Evolutionary conservation across 2,888 invertebrate genomes (phyloP), one percentile per base, ranked within the genome.

Genomic region (Colostygia pectinataria): DNA sequence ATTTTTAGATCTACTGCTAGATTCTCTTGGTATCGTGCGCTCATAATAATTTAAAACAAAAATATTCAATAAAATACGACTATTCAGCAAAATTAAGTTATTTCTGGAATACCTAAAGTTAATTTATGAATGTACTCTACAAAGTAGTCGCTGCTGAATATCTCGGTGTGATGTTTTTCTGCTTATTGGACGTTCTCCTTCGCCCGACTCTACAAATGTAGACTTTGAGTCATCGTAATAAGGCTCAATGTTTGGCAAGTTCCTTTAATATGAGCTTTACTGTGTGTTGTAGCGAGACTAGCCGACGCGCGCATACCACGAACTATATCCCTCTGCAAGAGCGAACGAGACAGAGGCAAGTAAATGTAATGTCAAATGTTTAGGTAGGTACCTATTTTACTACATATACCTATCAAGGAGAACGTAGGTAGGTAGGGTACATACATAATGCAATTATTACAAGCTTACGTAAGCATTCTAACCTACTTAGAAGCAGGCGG

Each of bases 381-480:
- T 89, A 87, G 89, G 87, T 90, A n/a, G n/a, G n/a, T n/a, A n/a
- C n/a, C n/a, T n/a, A 89, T 83, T 83, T 85, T 83, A 82, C 80
- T 84, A 83, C 14, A n/a, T 36, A 15, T 23, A 27, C 15, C 10
- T 18, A 9, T 4, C 10, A 25, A 25, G 9, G 25, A 25, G n/a
- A 18, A 32, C 6, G 6, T 33, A 10, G 20, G 10, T 12, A 6
- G 5, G n/a, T 33, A 14, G n/a, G 10, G 27, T 14, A 31, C 13
- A 13, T 29, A 29, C 28, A 1, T 31, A 31, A 20, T 4, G 80
- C 80, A 85, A 85, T 86, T n/a, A n/a, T 84, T 44, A 84, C 80
- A 72, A 77, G 71, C 78, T 83, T 85, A 83, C 78, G 78, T 84
- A 85, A 85, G 78, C 75, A 70, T 77, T n/a, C n/a, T 84, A 85